Evolutionary conservation across 2,113 vertebrate genomes (phyloP).

Genomic region (Megalops atlanticus): DNA sequence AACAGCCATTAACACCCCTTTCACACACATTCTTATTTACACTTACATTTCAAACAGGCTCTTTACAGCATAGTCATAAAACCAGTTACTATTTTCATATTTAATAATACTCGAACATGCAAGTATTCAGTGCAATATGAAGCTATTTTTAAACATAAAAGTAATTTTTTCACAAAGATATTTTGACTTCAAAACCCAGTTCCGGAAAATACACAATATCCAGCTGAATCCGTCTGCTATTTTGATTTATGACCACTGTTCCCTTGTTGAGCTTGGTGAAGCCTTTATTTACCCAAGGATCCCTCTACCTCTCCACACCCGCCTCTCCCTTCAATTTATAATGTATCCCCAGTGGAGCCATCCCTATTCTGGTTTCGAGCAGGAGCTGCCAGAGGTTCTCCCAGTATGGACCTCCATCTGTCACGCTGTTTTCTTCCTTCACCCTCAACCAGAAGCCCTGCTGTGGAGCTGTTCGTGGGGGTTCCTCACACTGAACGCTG

Average conservation of each 20-base stretch:
- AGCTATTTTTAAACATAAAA: background rate
- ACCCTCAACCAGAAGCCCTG: too few species aligned
- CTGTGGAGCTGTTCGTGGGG: background rate
- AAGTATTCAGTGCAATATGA: too few species aligned
- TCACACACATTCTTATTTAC: too few species aligned
- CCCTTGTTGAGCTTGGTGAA: background rate
- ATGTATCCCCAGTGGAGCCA: background rate
- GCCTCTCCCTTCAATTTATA: background rate
- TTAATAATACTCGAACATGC: too few species aligned
- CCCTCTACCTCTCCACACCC: background rate
- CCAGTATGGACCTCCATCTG: background rate
- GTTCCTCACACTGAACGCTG: background rate
- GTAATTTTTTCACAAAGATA: background rate
- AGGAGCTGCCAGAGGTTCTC: background rate
- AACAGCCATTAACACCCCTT: background rate
- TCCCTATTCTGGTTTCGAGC: background rate
- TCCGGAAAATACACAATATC: too few species aligned
- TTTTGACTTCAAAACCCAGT: background rate
- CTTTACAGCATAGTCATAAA: too few species aligned
- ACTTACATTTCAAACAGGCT: background rate
- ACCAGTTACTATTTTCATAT: too few species aligned
- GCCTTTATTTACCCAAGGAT: background rate
- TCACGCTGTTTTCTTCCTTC: too few species aligned
- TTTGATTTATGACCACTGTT: slow-evolving; percentile 21
- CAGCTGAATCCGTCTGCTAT: background rate